These are phyloP conservation scores for Falco novaeseelandiae DNA, from an alignment of 2,797 vertebrate species.

Conservation along the genomic window DNA sequence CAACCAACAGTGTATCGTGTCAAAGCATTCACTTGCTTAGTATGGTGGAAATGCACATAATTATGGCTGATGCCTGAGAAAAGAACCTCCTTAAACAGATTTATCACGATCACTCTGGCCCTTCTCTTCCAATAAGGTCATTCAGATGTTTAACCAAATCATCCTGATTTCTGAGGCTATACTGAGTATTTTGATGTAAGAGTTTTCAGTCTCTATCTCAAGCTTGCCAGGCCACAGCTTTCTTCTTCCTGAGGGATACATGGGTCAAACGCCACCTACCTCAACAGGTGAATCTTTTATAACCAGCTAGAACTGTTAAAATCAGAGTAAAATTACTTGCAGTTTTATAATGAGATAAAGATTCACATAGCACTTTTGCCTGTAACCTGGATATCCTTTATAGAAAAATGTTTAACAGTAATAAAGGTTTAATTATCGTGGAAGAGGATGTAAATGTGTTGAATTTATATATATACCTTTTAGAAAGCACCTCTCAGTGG, in stretches of 20 bases:
- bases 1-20: background rate
- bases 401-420: background rate
- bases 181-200: background rate
- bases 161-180: background rate
- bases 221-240: background rate
- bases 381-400: background rate
- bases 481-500: background rate
- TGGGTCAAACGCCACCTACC: background rate
- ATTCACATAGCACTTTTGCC: background rate
- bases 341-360: background rate
- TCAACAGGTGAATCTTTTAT: background rate
- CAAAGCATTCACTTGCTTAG: background rate
- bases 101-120: background rate
- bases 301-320: background rate
- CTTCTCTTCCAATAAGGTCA: background rate
- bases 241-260: background rate
- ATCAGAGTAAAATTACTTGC: background rate
- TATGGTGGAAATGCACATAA: background rate
- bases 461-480: background rate
- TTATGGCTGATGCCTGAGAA: background rate
- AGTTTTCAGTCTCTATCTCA: background rate
- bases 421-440: background rate
- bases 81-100: background rate
- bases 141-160: background rate
- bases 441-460: background rate